Evolutionary conservation across 30 jellyfish, hydroid and myxozoan species (phyloP), one percentile per base, ranked within the genome.

Genomic region (Aurelia aurita complex sp. Pacific): DNA sequence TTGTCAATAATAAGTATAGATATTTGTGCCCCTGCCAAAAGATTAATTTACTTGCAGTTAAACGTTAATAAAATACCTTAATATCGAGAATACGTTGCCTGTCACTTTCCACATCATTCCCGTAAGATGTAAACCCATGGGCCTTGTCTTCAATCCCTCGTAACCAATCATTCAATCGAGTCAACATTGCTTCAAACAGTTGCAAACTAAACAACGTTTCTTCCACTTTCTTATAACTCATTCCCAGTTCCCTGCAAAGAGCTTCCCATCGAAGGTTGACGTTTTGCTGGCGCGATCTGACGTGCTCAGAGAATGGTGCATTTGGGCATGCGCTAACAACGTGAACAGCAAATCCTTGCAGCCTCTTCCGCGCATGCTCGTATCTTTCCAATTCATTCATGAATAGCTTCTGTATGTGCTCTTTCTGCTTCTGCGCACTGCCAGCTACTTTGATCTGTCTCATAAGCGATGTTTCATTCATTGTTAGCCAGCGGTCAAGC

Each of bases 121-220:
- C n/a, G 12, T 76, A 82, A 43, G 82, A 18, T 32, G 81, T 14
- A 10, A 85, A 34, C n/a, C 64, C 60, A 65, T 64, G 34, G 43
- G 84, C 77, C 66, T 77, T 74, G 42, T 57, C 88, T 36, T 79
- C 92, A 43, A 80, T 77, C 3, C 77, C 83, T 53, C 64, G 70
- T 75, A 95, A 74, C 99, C 99, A 95, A 5, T 52, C 75, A 74
- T 76, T 87, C 74, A 95, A 81, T 57, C 83, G 85, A 5, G 86
- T 95, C 87, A 95, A 71, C 96, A 95, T 77, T 52, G 97, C 98
- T 65, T 90, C 98, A 4, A 95, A 69, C 34, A 95, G 53, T 36
- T 79, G 91, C 96, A 95, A 82, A 65, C 86, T 64, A 67, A 95
- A 95, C 59, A 86, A 73, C 71, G 95, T 69, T 53, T 79, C 97